A percentile compares a stretch with the other conserved stretches of the same genome.
phyloP scores from a whole-genome alignment of 2,888 invertebrate species.

The Drosophila meridionalis region DNA sequence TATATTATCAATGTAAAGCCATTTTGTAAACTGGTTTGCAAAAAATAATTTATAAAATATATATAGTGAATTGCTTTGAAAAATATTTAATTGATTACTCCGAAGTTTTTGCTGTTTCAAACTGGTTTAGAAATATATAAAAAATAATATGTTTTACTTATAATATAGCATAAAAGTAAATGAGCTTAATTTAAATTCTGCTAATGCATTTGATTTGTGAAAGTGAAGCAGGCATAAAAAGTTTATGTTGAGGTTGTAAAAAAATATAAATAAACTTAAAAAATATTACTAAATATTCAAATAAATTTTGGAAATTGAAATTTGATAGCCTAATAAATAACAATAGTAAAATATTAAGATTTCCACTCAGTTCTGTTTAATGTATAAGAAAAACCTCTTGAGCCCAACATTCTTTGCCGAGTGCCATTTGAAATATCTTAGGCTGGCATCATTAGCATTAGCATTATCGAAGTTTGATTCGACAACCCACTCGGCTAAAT shows the following conservation, averaged over 20 bases:
- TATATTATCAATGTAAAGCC: background rate
- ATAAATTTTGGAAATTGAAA: background rate
- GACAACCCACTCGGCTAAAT: slow-evolving; percentile 14
- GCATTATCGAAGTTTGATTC: slow-evolving; percentile 9
- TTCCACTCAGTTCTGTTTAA: background rate
- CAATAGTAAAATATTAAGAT: background rate
- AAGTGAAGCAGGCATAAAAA: background rate
- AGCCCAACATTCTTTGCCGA: background rate
- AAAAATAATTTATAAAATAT: background rate
- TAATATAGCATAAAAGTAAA: background rate
- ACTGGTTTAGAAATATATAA: background rate
- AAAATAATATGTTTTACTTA: background rate
- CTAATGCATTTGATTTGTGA: background rate
- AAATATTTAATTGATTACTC: background rate
- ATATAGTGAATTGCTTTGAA: background rate
- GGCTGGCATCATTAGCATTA: slow-evolving; percentile 6
- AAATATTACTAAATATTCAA: background rate
- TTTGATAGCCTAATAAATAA: background rate
- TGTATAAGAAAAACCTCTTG: background rate
- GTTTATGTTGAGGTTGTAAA: background rate
- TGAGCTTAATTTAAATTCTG: background rate
- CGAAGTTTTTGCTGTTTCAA: background rate
- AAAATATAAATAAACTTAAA: slow-evolving; percentile 18
- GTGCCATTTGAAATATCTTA: background rate
- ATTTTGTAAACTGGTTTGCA: background rate